These are phyloP conservation scores for Ophioninae sp. DNA, from an alignment of 2,888 invertebrate genomes.

Conservation along the genomic window DNA sequence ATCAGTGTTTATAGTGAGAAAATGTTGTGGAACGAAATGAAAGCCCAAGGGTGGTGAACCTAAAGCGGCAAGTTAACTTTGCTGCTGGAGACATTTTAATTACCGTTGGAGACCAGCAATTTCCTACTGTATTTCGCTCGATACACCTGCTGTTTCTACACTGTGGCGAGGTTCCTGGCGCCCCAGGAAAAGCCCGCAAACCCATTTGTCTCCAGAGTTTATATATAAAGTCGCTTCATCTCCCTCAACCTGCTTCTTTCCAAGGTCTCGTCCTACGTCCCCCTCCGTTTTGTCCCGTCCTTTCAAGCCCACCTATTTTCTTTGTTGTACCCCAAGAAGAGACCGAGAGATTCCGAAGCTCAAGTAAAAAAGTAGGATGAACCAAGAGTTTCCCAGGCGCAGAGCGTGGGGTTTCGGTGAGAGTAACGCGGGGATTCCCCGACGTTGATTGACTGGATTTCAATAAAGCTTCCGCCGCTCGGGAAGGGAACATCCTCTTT, in stretches of 20 bases:
- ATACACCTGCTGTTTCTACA: conserved; percentile 76
- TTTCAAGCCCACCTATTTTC: conserved; percentile 53
- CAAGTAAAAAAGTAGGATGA: conserved; percentile 23
- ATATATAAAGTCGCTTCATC: conserved; percentile 69
- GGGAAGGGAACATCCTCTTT: conserved; percentile 37
- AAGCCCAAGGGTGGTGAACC: conserved; percentile 45
- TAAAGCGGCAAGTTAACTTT: conserved; percentile 65
- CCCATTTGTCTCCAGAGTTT: conserved; percentile 77
- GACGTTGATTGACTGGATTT: conserved; percentile 75
- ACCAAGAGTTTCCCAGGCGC: conserved; percentile 21
- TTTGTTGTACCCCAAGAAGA: conserved; percentile 40
- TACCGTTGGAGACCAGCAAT: conserved; percentile 70
- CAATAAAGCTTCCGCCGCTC: conserved; percentile 71
- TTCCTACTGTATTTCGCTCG: conserved; percentile 70
- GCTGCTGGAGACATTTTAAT: conserved; percentile 76
- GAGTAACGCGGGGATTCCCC: conserved; percentile 20
- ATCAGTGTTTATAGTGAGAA: conserved; percentile 39
- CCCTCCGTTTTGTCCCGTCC: not conserved
- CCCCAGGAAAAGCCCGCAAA: conserved; percentile 61
- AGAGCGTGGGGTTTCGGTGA: conserved; percentile 23
- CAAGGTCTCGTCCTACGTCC: conserved; percentile 25
- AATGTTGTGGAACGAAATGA: conserved; percentile 46
- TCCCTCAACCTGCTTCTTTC: conserved; percentile 49
- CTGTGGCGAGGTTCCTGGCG: conserved; percentile 66
- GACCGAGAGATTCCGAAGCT: conserved; percentile 35